These are phyloP conservation scores for Cheilosia vulpina DNA, from an alignment of 2,888 invertebrate species.

Conservation along the genomic window DNA sequence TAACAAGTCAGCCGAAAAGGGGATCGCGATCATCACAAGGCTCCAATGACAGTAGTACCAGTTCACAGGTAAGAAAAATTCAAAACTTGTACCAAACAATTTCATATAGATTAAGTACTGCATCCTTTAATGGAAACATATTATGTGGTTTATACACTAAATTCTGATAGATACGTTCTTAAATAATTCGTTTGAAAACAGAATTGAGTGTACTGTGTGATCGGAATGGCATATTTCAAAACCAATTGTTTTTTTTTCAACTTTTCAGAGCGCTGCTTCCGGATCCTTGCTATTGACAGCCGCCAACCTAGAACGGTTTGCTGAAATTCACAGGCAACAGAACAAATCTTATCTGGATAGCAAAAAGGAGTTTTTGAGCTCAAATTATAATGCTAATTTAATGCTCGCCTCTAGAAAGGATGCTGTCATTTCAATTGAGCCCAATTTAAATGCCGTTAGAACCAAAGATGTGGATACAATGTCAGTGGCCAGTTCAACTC, in stretches of 20 bases:
- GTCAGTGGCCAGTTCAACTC: conserved; percentile 93
- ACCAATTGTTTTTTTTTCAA: not conserved
- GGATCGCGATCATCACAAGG: conserved; percentile 88
- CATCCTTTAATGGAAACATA: not conserved
- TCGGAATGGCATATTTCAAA: not conserved
- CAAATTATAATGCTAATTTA: conserved; percentile 79
- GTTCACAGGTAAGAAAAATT: conserved; percentile 88
- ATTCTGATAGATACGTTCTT: too few species aligned
- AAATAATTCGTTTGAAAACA: too few species aligned
- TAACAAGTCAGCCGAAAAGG: conserved; percentile 79
- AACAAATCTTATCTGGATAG: conserved; percentile 76
- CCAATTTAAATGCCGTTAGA: conserved; percentile 81
- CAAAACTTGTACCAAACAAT: not conserved
- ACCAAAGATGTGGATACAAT: conserved; percentile 87
- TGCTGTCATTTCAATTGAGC: conserved; percentile 81
- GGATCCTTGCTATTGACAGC: conserved; percentile 91
- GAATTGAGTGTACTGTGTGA: too few species aligned
- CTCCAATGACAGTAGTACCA: conserved; percentile 89
- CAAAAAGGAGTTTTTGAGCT: conserved; percentile 49
- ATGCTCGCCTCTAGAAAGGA: conserved; percentile 77
- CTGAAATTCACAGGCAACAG: conserved; percentile 84
- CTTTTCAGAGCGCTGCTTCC: conserved; percentile 90
- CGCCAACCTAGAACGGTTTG: conserved; percentile 87
- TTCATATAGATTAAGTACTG: too few species aligned
- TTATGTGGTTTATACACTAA: too few species aligned